phyloP scores from a whole-genome alignment of 2,797 vertebrate species.

The Mallotus villosus region DNA sequence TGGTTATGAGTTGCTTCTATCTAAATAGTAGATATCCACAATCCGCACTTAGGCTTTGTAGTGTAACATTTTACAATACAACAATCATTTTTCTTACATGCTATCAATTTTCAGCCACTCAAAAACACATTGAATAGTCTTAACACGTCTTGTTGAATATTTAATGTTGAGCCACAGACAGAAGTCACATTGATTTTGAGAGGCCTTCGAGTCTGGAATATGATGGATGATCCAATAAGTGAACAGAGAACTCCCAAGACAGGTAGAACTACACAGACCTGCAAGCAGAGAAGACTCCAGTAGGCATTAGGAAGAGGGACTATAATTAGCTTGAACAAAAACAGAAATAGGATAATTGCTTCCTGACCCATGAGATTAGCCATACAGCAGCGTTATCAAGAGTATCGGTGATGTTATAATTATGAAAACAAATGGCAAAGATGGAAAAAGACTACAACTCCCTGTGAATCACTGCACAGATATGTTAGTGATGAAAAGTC shows the following conservation, averaged over 20 bases:
- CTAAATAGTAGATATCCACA: too few relatives aligned
- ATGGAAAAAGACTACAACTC: neutral
- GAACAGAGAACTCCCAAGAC: neutral
- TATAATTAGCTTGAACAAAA: neutral
- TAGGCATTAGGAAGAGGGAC: constrained; percentile 4
- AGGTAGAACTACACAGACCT: constrained; percentile 24
- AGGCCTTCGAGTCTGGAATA: constrained; percentile 1
- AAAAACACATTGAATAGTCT: neutral
- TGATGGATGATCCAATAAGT: neutral
- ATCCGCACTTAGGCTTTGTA: too few relatives aligned
- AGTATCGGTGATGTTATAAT: neutral
- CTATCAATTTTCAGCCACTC: neutral
- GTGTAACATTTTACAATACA: too few relatives aligned
- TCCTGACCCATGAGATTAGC: constrained; percentile 7
- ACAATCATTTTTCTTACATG: neutral
- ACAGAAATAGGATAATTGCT: neutral
- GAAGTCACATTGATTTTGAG: neutral
- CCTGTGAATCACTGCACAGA: neutral
- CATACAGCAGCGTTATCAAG: constrained; percentile 43
- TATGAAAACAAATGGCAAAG: neutral
- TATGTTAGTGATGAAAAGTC: neutral
- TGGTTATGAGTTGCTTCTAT: too few relatives aligned
- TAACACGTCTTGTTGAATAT: neutral
- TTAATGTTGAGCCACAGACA: neutral
- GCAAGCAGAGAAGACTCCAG: constrained; percentile 26